Conservation (phyloP, 1,140 invertebrate species). For the Zaprionus gabonicus region DNA sequence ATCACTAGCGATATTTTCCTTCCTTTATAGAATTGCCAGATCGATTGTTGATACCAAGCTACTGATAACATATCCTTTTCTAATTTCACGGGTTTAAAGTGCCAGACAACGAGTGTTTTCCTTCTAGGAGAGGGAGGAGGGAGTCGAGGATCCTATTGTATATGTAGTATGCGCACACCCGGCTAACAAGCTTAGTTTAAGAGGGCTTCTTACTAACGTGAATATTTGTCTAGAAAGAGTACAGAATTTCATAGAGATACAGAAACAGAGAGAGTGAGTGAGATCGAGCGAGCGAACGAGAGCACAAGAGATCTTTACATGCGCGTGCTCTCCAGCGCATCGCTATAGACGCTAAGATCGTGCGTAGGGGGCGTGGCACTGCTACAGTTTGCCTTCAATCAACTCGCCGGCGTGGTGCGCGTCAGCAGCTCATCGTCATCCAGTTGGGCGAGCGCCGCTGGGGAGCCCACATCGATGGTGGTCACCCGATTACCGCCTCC, state of each 20-base stretch:
- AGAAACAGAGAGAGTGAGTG: constrained; percentile 17
- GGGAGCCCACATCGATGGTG: constrained; percentile 88
- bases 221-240: constrained; percentile 27
- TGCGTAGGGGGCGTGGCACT: constrained; percentile 45
- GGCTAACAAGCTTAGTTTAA: constrained; percentile 2
- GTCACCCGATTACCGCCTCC: constrained; percentile 87
- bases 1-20: neutral
- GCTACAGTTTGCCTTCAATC: constrained; percentile 60
- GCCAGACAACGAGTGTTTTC: constrained; percentile 54
- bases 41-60: neutral
- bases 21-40: neutral
- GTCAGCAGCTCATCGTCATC: constrained; percentile 78
- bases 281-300: constrained; percentile 2
- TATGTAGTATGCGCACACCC: constrained; percentile 5
- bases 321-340: constrained; percentile 69
- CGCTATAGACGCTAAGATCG: constrained; percentile 20
- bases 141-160: constrained; percentile 40
- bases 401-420: constrained; percentile 66
- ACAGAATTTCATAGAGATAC: constrained; percentile 32
- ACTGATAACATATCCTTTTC: neutral
- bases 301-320: constrained; percentile 51
- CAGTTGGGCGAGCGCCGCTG: constrained; percentile 64
- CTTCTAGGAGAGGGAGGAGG: neutral
- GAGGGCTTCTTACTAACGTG: constrained; percentile 37
- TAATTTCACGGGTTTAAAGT: constrained; percentile 28